Conservation (phyloP, 92 coral and sea anemone genomes). For the Palythoa grandiflora region DNA sequence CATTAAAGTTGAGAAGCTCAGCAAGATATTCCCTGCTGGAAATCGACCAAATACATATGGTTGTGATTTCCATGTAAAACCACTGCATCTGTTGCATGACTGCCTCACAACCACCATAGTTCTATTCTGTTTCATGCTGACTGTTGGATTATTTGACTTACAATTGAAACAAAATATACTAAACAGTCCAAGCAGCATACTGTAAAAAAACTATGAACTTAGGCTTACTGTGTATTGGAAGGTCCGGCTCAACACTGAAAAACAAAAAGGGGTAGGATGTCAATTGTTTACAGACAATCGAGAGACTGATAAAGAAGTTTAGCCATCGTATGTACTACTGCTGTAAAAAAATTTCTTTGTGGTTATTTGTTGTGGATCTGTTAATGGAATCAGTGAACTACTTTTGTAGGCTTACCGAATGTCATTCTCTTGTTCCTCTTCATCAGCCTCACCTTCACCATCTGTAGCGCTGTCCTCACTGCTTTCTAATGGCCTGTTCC, state of each 20-base stretch:
- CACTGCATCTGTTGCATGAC: neutral
- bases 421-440: neutral
- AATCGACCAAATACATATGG: neutral
- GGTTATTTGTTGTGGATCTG: neutral
- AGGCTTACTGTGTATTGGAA: neutral
- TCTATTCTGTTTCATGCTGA: neutral
- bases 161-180: slow-evolving; percentile 35
- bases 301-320: neutral
- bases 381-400: neutral
- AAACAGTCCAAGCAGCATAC: slow-evolving; percentile 4
- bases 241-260: neutral
- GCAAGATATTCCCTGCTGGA: neutral
- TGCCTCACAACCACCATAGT: neutral
- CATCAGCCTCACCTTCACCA: neutral
- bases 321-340: neutral
- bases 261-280: neutral
- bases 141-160: neutral
- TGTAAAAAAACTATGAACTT: neutral
- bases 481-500: neutral
- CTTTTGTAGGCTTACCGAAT: neutral
- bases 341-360: neutral
- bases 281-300: neutral
- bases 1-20: neutral
- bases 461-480: neutral
- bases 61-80: neutral